A percentile compares a stretch with the other conserved stretches of the same genome.
These are phyloP conservation scores for Tinamus guttatus DNA, from an alignment of 2,113 vertebrate species.

Conservation along the genomic window DNA sequence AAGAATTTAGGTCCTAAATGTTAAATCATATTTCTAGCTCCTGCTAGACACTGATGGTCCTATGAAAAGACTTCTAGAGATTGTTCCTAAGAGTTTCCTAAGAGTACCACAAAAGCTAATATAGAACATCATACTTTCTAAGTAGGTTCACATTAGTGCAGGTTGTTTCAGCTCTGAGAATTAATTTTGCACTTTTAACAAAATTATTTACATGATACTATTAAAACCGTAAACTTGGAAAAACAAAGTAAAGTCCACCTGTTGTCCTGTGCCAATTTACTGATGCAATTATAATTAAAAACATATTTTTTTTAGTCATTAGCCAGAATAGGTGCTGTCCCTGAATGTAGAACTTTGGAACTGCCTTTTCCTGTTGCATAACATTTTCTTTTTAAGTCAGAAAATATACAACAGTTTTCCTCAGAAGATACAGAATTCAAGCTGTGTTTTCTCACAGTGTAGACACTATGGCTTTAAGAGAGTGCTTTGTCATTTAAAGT, in stretches of 20 bases:
- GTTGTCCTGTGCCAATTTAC: not conserved
- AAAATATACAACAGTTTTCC: not conserved
- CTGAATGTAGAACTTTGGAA: not conserved
- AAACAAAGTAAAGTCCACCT: not conserved
- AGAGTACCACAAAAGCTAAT: not conserved
- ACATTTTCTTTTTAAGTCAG: not conserved
- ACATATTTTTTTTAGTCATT: not conserved
- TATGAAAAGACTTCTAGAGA: not conserved
- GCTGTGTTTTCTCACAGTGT: not conserved
- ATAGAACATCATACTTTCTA: not conserved
- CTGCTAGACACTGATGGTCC: not conserved
- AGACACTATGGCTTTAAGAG: not conserved
- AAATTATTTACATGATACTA: not conserved
- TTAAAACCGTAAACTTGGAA: not conserved
- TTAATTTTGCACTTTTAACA: not conserved
- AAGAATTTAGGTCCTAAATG: not conserved
- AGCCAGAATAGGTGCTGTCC: not conserved
- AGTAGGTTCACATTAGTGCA: not conserved
- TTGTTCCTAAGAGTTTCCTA: not conserved
- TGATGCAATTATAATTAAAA: not conserved
- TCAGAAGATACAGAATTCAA: not conserved
- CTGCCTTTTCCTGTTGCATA: not conserved
- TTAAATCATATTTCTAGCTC: not conserved
- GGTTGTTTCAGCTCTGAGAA: not conserved
- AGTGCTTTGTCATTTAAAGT: not conserved